Evolutionary conservation across 2,113 vertebrate genomes (phyloP).

Genomic region (Austrofundulus limnaeus): DNA sequence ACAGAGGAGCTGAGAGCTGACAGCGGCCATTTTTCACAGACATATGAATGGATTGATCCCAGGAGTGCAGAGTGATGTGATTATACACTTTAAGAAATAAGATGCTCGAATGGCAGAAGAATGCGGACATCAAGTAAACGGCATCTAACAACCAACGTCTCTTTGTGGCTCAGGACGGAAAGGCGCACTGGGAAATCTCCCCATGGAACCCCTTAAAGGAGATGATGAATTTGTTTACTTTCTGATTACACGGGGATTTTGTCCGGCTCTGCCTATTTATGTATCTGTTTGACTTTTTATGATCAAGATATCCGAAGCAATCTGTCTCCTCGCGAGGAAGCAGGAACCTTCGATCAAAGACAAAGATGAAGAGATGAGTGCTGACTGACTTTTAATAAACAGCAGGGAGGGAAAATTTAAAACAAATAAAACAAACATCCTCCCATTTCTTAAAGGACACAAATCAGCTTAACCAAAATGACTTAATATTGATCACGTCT

Average conservation of each 20-base stretch:
- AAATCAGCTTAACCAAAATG: slow-evolving; percentile 6
- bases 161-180: slow-evolving; percentile 23
- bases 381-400: slow-evolving; percentile 18
- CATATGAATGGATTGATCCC: neutral
- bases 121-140: slow-evolving; percentile 36
- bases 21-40: no score
- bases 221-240: slow-evolving; percentile 58
- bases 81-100: slow-evolving; percentile 29
- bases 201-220: slow-evolving; percentile 21
- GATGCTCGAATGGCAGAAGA: slow-evolving; percentile 11
- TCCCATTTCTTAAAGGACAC: neutral
- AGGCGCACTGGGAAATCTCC: slow-evolving; percentile 19
- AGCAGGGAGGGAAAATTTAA: neutral
- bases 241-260: slow-evolving; percentile 42
- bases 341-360: slow-evolving; percentile 13
- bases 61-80: slow-evolving; percentile 2
- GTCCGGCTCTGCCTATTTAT: slow-evolving; percentile 38
- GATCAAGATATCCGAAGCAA: slow-evolving; percentile 18
- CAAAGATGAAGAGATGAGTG: slow-evolving; percentile 13
- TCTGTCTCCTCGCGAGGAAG: slow-evolving; percentile 15
- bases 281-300: slow-evolving; percentile 47
- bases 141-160: slow-evolving; percentile 21
- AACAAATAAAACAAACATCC: neutral
- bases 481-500: slow-evolving; percentile 16
- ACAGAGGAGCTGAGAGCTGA: no score